These are phyloP conservation scores for Athrips mouffetella DNA, from an alignment of 2,888 invertebrate genomes.

Conservation along the genomic window DNA sequence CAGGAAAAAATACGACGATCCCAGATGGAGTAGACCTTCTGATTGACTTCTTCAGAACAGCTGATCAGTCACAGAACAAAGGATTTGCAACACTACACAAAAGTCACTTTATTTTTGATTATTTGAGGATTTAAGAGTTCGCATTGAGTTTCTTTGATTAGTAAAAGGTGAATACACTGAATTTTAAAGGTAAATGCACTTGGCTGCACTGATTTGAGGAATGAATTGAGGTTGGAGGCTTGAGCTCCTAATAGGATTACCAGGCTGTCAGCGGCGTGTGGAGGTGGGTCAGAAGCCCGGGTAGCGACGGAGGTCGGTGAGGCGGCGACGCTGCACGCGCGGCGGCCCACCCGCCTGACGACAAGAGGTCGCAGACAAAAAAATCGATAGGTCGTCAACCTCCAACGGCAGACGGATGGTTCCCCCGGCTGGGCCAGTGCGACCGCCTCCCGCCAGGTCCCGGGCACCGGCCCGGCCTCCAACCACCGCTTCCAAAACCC, in stretches of 20 bases:
- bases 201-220: neutral
- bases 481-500: constrained; percentile 40
- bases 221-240: neutral
- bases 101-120: too few species aligned
- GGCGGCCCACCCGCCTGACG: constrained; percentile 55
- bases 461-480: constrained; percentile 22
- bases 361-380: constrained; percentile 74
- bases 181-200: neutral
- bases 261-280: constrained; percentile 13
- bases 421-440: constrained; percentile 54
- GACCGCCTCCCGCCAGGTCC: constrained; percentile 39
- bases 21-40: neutral
- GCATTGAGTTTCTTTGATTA: too few species aligned
- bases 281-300: constrained; percentile 29
- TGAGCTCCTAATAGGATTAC: constrained; percentile 12
- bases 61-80: constrained; percentile 39
- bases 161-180: constrained; percentile 9
- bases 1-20: neutral
- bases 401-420: constrained; percentile 60
- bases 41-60: neutral
- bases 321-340: constrained; percentile 30
- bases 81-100: constrained; percentile 29
- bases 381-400: constrained; percentile 78
- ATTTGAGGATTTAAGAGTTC: too few species aligned
- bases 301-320: constrained; percentile 25